phyloP scores from a whole-genome alignment of 2,113 vertebrate species.

The Syrmaticus mikado region DNA sequence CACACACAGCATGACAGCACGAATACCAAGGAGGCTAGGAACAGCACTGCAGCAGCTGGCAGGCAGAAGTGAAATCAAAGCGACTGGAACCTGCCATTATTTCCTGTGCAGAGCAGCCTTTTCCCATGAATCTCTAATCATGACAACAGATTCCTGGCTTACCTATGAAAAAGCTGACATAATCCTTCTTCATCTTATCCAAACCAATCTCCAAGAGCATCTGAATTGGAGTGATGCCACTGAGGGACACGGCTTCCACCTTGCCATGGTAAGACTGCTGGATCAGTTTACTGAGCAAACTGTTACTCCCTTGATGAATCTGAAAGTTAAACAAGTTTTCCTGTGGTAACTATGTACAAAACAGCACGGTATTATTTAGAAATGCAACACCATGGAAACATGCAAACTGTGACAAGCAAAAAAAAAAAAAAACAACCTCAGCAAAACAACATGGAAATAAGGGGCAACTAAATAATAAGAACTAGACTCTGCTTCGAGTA shows the following conservation, averaged over 20 bases:
- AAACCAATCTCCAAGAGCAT: slow-evolving; percentile 96
- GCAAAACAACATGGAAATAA: neutral
- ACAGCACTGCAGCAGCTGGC: neutral
- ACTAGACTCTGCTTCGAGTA: neutral
- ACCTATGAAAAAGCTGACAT: slow-evolving; percentile 95
- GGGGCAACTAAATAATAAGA: neutral
- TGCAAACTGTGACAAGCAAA: neutral
- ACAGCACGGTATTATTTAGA: neutral
- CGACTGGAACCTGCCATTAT: neutral
- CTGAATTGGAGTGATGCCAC: slow-evolving; percentile 82
- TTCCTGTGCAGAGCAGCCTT: neutral
- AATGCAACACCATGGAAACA: neutral
- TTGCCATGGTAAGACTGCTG: slow-evolving; percentile 89
- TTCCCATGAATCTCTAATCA: neutral
- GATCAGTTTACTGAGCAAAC: slow-evolving; percentile 89
- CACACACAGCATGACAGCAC: neutral
- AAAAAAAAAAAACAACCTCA: neutral
- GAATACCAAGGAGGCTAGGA: neutral
- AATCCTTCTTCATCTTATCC: slow-evolving; percentile 97
- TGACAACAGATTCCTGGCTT: neutral
- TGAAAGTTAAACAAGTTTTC: slow-evolving; percentile 44
- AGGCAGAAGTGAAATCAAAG: neutral
- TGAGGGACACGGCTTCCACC: slow-evolving; percentile 83
- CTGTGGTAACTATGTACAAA: neutral
- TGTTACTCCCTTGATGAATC: slow-evolving; percentile 93